phyloP scores from a whole-genome alignment of 2,888 invertebrate species.

The Adineta ricciae region DNA sequence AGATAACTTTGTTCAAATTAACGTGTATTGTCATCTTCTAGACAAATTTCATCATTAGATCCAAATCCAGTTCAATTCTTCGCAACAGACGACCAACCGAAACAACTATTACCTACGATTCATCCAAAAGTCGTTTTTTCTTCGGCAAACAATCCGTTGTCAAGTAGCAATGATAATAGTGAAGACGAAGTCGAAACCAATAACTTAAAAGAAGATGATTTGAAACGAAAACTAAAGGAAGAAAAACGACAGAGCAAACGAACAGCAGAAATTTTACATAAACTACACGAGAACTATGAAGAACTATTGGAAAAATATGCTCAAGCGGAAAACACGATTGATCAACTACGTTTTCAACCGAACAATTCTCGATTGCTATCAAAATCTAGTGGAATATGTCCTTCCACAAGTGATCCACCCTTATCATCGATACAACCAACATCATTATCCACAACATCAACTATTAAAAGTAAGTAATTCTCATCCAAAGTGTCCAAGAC shows the following conservation, averaged over 20 bases:
- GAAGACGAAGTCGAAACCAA: not conserved
- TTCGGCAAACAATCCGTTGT: not conserved
- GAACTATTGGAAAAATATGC: constrained; percentile 32
- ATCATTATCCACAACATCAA: not conserved
- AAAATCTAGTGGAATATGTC: not conserved
- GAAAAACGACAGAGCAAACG: constrained; percentile 23
- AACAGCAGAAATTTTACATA: constrained; percentile 21
- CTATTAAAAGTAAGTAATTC: not conserved
- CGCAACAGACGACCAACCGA: no score
- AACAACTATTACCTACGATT: not conserved
- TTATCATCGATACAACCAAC: not conserved
- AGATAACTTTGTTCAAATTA: not conserved
- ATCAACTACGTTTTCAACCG: constrained; percentile 28
- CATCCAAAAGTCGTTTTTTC: not conserved
- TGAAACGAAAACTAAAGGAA: constrained; percentile 23
- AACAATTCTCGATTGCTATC: not conserved
- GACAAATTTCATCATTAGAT: not conserved
- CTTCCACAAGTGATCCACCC: not conserved
- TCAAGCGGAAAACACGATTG: constrained; percentile 33
- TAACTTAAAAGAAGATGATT: not conserved
- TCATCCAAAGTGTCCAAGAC: not conserved
- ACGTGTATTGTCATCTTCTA: not conserved
- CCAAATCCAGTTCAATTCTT: no score
- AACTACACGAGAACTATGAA: constrained; percentile 29
- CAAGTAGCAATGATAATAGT: not conserved